Base-by-base conservation (phyloP, 2,888 invertebrate genomes). In the Keiferia lycopersicella region DNA sequence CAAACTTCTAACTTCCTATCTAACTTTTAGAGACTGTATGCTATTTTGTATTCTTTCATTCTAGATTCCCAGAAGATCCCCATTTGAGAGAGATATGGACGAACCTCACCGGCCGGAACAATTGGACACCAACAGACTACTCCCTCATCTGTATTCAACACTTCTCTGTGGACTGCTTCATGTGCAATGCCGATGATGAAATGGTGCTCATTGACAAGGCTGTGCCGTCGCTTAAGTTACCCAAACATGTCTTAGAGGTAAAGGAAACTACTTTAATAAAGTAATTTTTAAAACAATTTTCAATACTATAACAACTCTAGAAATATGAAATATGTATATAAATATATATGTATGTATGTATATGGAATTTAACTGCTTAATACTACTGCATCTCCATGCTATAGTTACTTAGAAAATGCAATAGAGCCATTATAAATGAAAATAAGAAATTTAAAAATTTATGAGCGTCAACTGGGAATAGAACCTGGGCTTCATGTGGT, bases 101-200 rank as follows among this genome's bases (percentile, higher is more conserved):
- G 1, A 88, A 89, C 70, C 79, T 91, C 2, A 91, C 91, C 0
- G 91, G 91, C 1, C 84, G 91, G 34, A 87, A 85, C 68, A 89
- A 86, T 70, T 91, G 91, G 91, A 89, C 89, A 0, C 89, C 91
- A 0, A 91, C 89, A 0, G 91, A 91, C 70, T 91, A 81, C 68
- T 91, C 91, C 0, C 91, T 90, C 67, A 89, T 91, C 67, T 91
- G 91, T 69, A 83, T 89, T 65, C 88, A 90, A 65, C 91, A 91
- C 67, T 91, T 91, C 72, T 87, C 91, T 0, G 84, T 89, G 0
- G 91, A 91, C 71, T 90, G 88, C 65, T 91, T 91, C 70, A 82
- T 79, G 67, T 85, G 87, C 67, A 78, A 91, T 34, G 78, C 80
- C 7, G 71, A 81, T 16, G 82, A 86, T 62, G 73, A 79, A 12